Evolutionary conservation across 2,113 vertebrate species (phyloP).

Genomic region (Myiozetetes cayanensis): DNA sequence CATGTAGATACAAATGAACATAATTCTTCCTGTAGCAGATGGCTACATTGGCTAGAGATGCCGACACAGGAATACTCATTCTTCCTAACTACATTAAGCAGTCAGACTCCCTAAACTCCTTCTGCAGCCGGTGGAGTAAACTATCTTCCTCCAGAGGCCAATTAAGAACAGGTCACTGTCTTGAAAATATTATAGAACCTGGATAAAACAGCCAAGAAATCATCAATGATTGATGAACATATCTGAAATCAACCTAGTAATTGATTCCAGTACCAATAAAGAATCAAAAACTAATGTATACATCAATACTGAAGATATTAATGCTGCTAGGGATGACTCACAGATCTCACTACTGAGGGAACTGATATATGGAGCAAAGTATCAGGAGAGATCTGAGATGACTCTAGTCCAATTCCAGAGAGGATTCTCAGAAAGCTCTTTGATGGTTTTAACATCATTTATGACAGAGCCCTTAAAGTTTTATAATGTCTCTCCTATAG

Average conservation of each 20-base stretch:
- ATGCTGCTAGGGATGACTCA: not conserved
- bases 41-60: not conserved
- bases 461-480: not conserved
- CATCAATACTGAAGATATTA: not conserved
- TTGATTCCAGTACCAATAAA: not conserved
- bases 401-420: not conserved
- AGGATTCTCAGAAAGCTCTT: not conserved
- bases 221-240: not conserved
- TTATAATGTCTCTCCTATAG: not conserved
- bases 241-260: not conserved
- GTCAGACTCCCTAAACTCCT: not conserved
- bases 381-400: not conserved
- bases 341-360: not conserved
- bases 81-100: not conserved
- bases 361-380: not conserved
- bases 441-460: not conserved
- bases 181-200: not conserved
- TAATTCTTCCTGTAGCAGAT: not conserved
- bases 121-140: not conserved
- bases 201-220: not conserved
- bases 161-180: conserved; percentile 9
- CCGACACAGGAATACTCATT: not conserved
- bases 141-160: not conserved
- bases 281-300: not conserved
- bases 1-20: not conserved